Evolutionary conservation across 2,113 vertebrate genomes (phyloP), one percentile per base, ranked within the genome.

Genomic region (Craseonycteris thonglongyai): DNA sequence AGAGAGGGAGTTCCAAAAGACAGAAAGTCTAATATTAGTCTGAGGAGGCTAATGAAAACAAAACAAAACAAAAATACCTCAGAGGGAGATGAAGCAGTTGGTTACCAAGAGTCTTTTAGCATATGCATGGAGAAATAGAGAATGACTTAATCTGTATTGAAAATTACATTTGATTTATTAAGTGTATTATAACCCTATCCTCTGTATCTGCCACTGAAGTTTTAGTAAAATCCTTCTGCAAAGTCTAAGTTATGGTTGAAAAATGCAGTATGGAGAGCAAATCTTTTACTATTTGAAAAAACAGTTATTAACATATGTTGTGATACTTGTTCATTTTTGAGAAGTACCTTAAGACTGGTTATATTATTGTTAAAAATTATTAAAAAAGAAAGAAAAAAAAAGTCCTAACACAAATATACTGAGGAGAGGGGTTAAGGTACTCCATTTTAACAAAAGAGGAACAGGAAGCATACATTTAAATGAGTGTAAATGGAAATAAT

Each of bases 401-500:
- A 14, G 12, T 28, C 14, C 69, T 42, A 54, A 45, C 10, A 47
- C 5, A 88, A 89, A 82, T n/a, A 61, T 7, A 92, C 10, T 47
- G 9, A 3, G 1, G 3, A 10, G 2, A 65, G 18, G 4, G 33
- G 9, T 56, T 40, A 71, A 66, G 75, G 76, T 88, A 88, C 81
- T 76, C 49, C 49, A 51, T 83, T 97, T 4, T n/a, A 88, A 96
- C 56, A 96, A 95, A 94, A 96, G 61, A 76, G 90, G 35, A 61
- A 89, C 7, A 66, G 59, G 91, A 11, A 92, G 1, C 69, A 74
- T 40, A 42, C 86, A 95, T 95, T 63, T 76, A 91, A 86, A 90
- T 71, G 18, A 26, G 3, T 82, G 82, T 93, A 71, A 78, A 87
- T 13, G 56, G 95, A 94, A 97, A 15, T 0, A 0, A 83, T 96